Conservation (phyloP, 1,140 invertebrate species). For the Trachymyrmex septentrionalis region DNA sequence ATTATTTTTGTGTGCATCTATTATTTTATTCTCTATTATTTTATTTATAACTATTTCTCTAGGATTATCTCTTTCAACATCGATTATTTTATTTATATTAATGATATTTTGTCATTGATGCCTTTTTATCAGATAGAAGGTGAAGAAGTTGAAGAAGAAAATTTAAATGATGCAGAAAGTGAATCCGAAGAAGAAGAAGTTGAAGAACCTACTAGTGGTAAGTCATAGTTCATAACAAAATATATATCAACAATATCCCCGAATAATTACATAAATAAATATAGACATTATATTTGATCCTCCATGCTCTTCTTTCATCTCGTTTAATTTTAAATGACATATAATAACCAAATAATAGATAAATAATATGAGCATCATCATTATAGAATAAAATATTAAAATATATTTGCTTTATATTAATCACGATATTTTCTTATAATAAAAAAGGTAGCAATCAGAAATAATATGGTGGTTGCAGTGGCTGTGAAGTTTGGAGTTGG, state of each 20-base stretch:
- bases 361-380: conserved; percentile 27
- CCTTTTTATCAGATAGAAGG: conserved; percentile 72
- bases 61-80: conserved; percentile 57
- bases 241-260: background rate
- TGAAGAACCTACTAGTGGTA: conserved; percentile 83
- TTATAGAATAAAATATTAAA: conserved; percentile 14
- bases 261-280: conserved; percentile 2
- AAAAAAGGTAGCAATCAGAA: conserved; percentile 64
- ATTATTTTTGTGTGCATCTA: conserved; percentile 16
- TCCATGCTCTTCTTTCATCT: conserved; percentile 68
- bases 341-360: conserved; percentile 1
- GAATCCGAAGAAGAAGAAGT: conserved; percentile 77
- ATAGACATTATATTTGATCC: conserved; percentile 46
- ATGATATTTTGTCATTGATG: background rate
- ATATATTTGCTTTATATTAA: conserved; percentile 23
- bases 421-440: conserved; percentile 37
- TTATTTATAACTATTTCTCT: conserved; percentile 4
- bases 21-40: too few relatives aligned
- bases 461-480: conserved; percentile 89
- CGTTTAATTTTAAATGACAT: conserved; percentile 1
- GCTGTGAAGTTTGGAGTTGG: conserved; percentile 92
- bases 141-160: conserved; percentile 80
- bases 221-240: conserved; percentile 49
- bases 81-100: conserved; percentile 32
- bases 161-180: conserved; percentile 76